Evolutionary conservation across 2,797 vertebrate species (phyloP), one percentile per base, ranked within the genome.

Genomic region (Ataeniobius toweri): DNA sequence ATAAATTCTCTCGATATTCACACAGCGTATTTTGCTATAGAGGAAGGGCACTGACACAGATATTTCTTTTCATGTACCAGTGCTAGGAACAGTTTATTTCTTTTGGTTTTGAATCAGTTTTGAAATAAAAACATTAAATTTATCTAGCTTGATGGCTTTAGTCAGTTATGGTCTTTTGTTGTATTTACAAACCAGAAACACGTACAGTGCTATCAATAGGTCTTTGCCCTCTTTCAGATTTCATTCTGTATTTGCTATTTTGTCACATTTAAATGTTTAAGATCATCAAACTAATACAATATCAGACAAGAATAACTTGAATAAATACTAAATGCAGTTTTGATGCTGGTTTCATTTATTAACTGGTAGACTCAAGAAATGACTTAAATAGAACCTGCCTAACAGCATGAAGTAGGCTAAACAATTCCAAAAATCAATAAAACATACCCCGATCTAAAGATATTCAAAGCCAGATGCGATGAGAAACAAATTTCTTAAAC

Each of bases 61-160:
- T 80, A 83, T n/a, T 9, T 41, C 13, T 56, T 73, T 39, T 73
- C 53, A 24, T 55, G 13, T 41, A 44, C 18, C 51, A n/a, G 13
- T 0, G 6, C 6, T 24, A 55, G 4, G 6, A n/a, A 12, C 9
- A 46, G 22, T 58, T 73, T 51, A 5, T 36, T 71, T 53, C 2
- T 22, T 72, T 44, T n/a, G 22, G 12, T 4, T 26, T 36, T 56
- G 71, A 36, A 41, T 56, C 36, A 50, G 9, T 56, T 56, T 36
- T 73, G 31, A 5, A 39, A n/a, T 36, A 14, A 18, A 67, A 41
- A 41, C 36, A 24, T 22, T 10, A 8, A 14, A 36, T 71, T 56
- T 16, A 39, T 72, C 31, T 73, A 6, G 6, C 31, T 55, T 12
- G 3, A 6, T 9, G 12, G 36, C 36, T 41, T 10, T 13, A 41